Evolutionary conservation across 1,140 invertebrate species (phyloP), one percentile per base, ranked within the genome.

Genomic region (Tetramorium simillimum): DNA sequence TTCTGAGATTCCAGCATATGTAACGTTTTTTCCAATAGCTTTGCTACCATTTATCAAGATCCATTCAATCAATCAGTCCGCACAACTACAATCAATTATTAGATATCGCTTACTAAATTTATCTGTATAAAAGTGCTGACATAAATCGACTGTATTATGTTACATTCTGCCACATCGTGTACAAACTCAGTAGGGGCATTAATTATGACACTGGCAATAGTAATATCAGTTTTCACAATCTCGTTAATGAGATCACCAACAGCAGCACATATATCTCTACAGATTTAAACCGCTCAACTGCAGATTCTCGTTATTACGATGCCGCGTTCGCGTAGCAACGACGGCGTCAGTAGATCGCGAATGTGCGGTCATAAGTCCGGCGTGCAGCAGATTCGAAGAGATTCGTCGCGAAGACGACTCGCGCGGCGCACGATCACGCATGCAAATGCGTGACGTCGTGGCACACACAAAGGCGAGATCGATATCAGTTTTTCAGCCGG

Each of bases 401-500:
- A 73, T 43, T 73, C 67, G 78, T 56, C 51, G 67, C 80, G 67
- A 12, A 37, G 63, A 67, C 63, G 53, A 56, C 53, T 56, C 53
- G 14, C 53, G 14, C 24, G 33, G 33, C n/a, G 72, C 40, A 49
- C 65, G 65, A 69, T 69, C 65, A 69, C 65, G 65, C 65, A 69
- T 69, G 72, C 78, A 63, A 53, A 87, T 72, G 65, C 80, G 62
- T 69, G 72, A 24, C 56, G 49, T 53, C 75, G 81, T 65, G 37
- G 33, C 18, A 53, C 28, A n/a, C 46, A 56, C 65, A 65, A 62
- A 67, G 77, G 58, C 37, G 70, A 87, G 86, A 87, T 84, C 69
- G 72, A 65, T 51, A 67, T 62, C 67, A 62, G 63, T 86, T 88
- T 88, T 86, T 85, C 77, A 81, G 81, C 84, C 87, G 82, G 89